Conservation (phyloP, 2,797 vertebrate species). For the Pithecia hirsuta region DNA sequence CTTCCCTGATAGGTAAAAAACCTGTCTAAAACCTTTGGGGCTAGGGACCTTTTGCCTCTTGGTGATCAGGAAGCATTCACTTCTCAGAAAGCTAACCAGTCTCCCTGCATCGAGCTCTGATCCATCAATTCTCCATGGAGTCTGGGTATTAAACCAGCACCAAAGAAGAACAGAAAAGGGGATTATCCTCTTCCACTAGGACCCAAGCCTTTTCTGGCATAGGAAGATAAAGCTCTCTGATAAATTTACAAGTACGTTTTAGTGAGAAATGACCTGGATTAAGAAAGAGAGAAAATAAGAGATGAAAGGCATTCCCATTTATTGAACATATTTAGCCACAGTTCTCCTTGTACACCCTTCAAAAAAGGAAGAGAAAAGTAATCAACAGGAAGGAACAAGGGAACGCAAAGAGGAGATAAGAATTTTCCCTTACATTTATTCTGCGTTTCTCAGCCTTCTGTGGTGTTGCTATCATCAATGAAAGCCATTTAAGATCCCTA, state of each 20-base stretch:
- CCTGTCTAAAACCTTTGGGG: not conserved
- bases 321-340: not conserved
- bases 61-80: not conserved
- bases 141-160: not conserved
- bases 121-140: not conserved
- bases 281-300: conserved; percentile 24
- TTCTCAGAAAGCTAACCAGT: not conserved
- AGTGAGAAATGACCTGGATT: conserved; percentile 21
- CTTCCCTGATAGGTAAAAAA: not conserved
- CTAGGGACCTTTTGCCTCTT: not conserved
- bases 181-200: not conserved
- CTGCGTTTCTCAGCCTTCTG: not conserved
- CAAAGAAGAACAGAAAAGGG: not conserved
- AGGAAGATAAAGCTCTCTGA: conserved; percentile 14
- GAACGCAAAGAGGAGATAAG: not conserved
- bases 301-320: conserved; percentile 19
- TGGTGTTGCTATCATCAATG: not conserved
- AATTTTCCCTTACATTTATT: not conserved
- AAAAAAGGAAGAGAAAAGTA: not conserved
- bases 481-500: conserved; percentile 1
- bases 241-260: not conserved
- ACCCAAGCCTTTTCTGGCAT: not conserved
- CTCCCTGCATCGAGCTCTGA: not conserved
- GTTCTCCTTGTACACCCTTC: not conserved
- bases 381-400: not conserved